phyloP scores from a whole-genome alignment of 1,140 invertebrate species.

The Sweltsa coloradensis region DNA sequence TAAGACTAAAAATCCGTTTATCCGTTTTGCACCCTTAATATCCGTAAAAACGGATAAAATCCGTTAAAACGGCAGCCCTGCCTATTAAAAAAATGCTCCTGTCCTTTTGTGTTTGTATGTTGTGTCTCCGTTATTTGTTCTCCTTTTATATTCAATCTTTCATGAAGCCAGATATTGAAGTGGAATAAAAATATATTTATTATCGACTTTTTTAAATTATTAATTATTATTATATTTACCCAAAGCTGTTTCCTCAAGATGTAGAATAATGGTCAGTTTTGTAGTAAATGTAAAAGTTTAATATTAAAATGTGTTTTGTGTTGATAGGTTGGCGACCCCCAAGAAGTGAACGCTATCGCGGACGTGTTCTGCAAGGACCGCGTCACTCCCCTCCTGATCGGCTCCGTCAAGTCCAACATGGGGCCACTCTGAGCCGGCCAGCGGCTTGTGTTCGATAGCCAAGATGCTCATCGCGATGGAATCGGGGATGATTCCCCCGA shows the following conservation, averaged over 20 bases:
- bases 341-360: conserved; percentile 88
- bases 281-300: not conserved
- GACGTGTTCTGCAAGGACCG: conserved; percentile 84
- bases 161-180: not conserved
- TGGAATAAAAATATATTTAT: not conserved
- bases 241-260: too few species aligned
- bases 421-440: conserved; percentile 93
- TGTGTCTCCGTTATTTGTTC: too few species aligned
- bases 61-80: too few species aligned
- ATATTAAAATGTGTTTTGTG: conserved; percentile 4
- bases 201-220: not conserved
- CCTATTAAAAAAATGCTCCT: too few species aligned
- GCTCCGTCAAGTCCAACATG: conserved; percentile 97
- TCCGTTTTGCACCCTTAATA: too few species aligned
- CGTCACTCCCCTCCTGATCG: conserved; percentile 68
- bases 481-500: conserved; percentile 68
- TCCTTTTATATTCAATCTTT: too few species aligned
- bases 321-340: conserved; percentile 71
- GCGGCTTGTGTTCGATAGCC: conserved; percentile 76
- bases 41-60: too few species aligned
- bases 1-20: too few species aligned
- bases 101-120: too few species aligned
- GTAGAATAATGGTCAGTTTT: too few species aligned
- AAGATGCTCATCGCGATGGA: conserved; percentile 91
- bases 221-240: too few species aligned